Evolutionary conservation across 2,113 vertebrate species (phyloP).

Genomic region (Podiceps cristatus): DNA sequence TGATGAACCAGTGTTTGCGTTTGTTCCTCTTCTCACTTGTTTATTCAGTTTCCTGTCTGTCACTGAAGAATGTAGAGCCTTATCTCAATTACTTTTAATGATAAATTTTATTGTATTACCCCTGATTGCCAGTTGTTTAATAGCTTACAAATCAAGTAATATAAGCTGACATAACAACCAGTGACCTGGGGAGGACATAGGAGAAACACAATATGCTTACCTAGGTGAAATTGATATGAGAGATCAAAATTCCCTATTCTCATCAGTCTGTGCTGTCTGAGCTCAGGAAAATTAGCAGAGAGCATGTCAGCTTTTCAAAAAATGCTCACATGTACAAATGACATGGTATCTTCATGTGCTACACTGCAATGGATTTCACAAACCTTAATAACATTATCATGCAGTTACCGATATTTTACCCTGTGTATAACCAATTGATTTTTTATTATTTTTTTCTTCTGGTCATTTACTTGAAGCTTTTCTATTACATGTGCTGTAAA

Average conservation of each 20-base stretch:
- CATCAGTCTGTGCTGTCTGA: background rate
- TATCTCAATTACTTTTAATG: background rate
- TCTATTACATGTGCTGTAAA: background rate
- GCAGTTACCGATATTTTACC: background rate
- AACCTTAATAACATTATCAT: background rate
- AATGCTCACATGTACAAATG: background rate
- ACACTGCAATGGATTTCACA: background rate
- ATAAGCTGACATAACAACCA: background rate
- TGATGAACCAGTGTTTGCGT: background rate
- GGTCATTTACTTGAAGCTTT: background rate
- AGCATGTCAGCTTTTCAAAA: background rate
- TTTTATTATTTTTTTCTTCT: background rate
- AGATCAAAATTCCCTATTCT: background rate
- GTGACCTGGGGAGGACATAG: background rate
- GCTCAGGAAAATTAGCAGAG: background rate
- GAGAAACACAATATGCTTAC: slow-evolving; percentile 14
- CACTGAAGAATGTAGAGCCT: background rate
- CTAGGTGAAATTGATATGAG: background rate
- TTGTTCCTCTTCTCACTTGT: background rate
- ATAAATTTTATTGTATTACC: background rate
- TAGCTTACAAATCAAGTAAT: slow-evolving; percentile 48
- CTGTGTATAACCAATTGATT: background rate
- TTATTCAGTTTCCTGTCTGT: background rate
- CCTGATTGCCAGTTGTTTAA: background rate
- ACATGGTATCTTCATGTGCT: background rate